These are phyloP conservation scores for Calypte anna DNA, from an alignment of 2,113 vertebrate species.

Conservation along the genomic window DNA sequence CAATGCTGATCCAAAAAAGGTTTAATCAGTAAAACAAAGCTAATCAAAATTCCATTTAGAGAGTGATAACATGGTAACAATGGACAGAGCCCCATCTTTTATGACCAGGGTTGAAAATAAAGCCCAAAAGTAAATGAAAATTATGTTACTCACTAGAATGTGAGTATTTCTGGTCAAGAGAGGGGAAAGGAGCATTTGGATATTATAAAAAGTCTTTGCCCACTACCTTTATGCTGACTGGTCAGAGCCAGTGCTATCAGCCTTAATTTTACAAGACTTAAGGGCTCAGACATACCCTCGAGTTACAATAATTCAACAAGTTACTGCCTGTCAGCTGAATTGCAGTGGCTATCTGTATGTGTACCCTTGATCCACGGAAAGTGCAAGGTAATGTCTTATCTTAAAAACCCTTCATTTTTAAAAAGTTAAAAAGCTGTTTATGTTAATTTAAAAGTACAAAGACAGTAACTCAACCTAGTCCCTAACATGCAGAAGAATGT, in stretches of 20 bases:
- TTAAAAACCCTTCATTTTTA: not conserved
- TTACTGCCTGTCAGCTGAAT: not conserved
- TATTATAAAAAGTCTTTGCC: not conserved
- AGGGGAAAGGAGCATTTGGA: not conserved
- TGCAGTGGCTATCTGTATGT: not conserved
- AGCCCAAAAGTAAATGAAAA: not conserved
- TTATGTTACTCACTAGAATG: not conserved
- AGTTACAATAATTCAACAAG: not conserved
- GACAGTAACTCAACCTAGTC: not conserved
- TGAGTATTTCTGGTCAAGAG: not conserved
- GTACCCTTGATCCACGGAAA: not conserved
- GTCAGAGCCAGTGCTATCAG: not conserved
- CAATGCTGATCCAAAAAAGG: not conserved
- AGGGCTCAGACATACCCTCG: constrained; percentile 6
- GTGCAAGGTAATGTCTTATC: not conserved
- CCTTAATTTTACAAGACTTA: not conserved
- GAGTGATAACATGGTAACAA: not conserved
- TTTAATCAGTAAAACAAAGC: not conserved
- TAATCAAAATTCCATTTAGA: not conserved
- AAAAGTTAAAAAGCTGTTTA: not conserved
- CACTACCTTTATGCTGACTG: not conserved
- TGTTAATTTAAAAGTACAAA: not conserved
- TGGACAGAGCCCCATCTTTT: not conserved
- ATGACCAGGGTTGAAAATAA: not conserved
- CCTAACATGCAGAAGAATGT: not conserved